These are phyloP conservation scores for Myotis findleyi DNA, from an alignment of 2,797 vertebrate genomes.

Conservation along the genomic window DNA sequence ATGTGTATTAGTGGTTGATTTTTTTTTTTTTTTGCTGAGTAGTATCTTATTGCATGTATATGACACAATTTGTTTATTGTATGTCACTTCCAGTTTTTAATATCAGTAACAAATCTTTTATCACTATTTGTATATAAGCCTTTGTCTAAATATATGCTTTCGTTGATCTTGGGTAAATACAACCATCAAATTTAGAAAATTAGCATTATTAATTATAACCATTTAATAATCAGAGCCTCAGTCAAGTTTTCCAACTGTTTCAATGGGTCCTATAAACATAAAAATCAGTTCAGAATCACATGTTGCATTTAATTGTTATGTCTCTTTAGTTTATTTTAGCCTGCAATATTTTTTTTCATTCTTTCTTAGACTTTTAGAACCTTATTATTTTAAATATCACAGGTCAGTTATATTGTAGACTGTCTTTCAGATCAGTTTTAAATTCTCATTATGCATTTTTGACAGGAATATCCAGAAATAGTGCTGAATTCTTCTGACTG, in stretches of 20 bases:
- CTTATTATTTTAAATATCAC: background rate
- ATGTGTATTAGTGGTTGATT: background rate
- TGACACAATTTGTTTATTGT: background rate
- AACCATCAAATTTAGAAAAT: slow-evolving; percentile 1
- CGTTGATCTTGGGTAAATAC: background rate
- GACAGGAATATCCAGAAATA: background rate
- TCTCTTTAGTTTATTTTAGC: background rate
- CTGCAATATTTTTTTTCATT: background rate
- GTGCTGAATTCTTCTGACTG: background rate
- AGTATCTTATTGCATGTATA: background rate
- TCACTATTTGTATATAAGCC: background rate
- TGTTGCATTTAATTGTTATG: background rate
- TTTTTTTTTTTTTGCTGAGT: background rate
- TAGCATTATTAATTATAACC: background rate
- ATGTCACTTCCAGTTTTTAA: background rate
- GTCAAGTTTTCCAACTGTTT: background rate
- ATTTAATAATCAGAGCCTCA: background rate
- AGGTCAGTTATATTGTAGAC: background rate
- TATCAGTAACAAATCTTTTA: background rate
- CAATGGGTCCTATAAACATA: background rate
- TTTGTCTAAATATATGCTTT: background rate
- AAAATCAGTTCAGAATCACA: background rate
- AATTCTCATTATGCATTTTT: background rate
- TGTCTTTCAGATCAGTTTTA: background rate
- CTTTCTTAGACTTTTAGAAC: background rate